phyloP scores from a whole-genome alignment of 2,888 invertebrate genomes.

The Sphaeridia pumilis region DNA sequence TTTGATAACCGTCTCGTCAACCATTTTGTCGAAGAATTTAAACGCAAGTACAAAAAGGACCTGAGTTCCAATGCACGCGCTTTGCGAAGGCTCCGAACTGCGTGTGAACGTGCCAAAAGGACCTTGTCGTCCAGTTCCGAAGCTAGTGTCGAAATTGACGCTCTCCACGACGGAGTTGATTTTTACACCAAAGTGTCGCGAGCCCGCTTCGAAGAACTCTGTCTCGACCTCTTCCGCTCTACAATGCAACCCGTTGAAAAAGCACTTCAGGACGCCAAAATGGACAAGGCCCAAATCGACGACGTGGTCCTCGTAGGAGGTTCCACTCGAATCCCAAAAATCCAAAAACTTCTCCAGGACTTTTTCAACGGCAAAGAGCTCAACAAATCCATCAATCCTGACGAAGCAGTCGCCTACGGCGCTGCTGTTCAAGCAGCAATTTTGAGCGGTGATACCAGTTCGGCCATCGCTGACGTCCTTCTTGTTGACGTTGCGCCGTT shows the following conservation, averaged over 20 bases:
- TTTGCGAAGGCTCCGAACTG: constrained; percentile 46
- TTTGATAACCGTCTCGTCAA: constrained; percentile 38
- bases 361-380: constrained; percentile 94
- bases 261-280: constrained; percentile 51
- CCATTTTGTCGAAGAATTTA: constrained; percentile 27
- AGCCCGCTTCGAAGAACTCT: constrained; percentile 93
- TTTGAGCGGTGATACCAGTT: constrained; percentile 56
- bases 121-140: constrained; percentile 34
- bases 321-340: constrained; percentile 94
- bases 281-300: constrained; percentile 9
- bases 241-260: constrained; percentile 55
- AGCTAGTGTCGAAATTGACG: constrained; percentile 88
- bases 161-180: constrained; percentile 85
- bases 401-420: constrained; percentile 94
- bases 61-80: constrained; percentile 39
- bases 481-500: constrained; percentile 65
- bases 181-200: constrained; percentile 93
- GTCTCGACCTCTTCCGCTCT: constrained; percentile 80
- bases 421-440: constrained; percentile 96
- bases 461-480: constrained; percentile 60
- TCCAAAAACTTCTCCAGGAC: constrained; percentile 83
- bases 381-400: constrained; percentile 87
- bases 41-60: constrained; percentile 29
- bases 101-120: constrained; percentile 40
- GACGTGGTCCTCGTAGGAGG: constrained; percentile 71